Evolutionary conservation across 2,113 vertebrate species (phyloP).

Genomic region (Tupaia tana): DNA sequence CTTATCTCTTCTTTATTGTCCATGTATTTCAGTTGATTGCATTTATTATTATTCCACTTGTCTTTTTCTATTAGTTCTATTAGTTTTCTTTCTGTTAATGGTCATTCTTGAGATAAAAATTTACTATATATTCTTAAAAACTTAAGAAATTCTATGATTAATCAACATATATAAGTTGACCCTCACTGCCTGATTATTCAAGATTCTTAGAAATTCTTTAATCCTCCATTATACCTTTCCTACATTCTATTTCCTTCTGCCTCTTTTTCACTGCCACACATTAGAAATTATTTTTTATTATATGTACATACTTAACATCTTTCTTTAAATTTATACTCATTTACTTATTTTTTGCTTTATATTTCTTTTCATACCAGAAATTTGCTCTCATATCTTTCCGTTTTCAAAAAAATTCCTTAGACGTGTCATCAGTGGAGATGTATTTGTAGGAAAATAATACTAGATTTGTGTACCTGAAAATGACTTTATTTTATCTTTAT

Average conservation of each 20-base stretch:
- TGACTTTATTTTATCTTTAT: background rate
- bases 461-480: background rate
- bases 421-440: background rate
- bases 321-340: background rate
- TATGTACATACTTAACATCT: background rate
- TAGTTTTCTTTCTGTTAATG: background rate
- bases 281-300: background rate
- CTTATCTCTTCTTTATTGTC: background rate
- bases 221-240: background rate
- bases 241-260: background rate
- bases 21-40: background rate
- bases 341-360: background rate
- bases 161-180: background rate
- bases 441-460: background rate
- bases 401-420: background rate
- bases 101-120: background rate
- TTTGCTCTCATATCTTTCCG: background rate
- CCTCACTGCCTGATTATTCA: background rate
- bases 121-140: background rate
- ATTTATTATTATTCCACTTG: background rate
- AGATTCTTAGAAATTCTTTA: background rate
- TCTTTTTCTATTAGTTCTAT: background rate
- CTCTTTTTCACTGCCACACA: background rate
- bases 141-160: conserved; percentile 7
- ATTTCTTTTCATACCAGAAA: background rate